These are phyloP conservation scores for Andrena flavipes DNA, from an alignment of 2,888 invertebrate species.

Conservation along the genomic window DNA sequence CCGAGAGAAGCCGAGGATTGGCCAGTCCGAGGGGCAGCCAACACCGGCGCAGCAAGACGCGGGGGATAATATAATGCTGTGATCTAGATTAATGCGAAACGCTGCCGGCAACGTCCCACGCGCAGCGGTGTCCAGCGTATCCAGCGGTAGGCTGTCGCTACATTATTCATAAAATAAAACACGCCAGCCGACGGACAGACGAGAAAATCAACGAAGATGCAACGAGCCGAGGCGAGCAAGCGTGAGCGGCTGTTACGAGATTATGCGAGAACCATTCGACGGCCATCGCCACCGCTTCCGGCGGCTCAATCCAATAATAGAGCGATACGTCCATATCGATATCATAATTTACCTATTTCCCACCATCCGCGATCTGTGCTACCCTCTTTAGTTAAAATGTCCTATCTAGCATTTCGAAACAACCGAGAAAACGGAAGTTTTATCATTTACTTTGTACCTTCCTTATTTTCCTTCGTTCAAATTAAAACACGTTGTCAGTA, in stretches of 20 bases:
- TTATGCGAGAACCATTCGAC: slow-evolving; percentile 49
- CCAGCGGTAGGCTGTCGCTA: slow-evolving; percentile 63
- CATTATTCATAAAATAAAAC: slow-evolving; percentile 78
- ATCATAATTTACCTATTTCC: background rate
- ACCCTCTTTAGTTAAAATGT: too few relatives aligned
- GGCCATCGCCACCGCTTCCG: slow-evolving; percentile 34
- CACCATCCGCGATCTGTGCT: background rate
- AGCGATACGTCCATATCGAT: slow-evolving; percentile 35
- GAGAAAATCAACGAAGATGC: slow-evolving; percentile 45
- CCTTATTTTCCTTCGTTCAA: too few relatives aligned
- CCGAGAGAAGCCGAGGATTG: slow-evolving; percentile 26
- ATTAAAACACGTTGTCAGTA: too few relatives aligned
- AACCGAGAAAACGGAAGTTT: too few relatives aligned
- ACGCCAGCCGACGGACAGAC: slow-evolving; percentile 43
- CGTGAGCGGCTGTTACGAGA: slow-evolving; percentile 35
- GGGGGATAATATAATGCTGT: slow-evolving; percentile 76
- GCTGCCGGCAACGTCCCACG: slow-evolving; percentile 77
- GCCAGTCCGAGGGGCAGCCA: slow-evolving; percentile 64
- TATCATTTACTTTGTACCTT: too few relatives aligned
- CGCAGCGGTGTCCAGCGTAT: slow-evolving; percentile 72
- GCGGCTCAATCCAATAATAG: slow-evolving; percentile 29
- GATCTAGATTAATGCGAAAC: slow-evolving; percentile 82
- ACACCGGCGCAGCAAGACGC: slow-evolving; percentile 66
- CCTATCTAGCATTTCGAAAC: too few relatives aligned
- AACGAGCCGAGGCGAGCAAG: slow-evolving; percentile 37